Base-by-base conservation (phyloP, 1,140 invertebrate species). In the Papilio helenus region DNA sequence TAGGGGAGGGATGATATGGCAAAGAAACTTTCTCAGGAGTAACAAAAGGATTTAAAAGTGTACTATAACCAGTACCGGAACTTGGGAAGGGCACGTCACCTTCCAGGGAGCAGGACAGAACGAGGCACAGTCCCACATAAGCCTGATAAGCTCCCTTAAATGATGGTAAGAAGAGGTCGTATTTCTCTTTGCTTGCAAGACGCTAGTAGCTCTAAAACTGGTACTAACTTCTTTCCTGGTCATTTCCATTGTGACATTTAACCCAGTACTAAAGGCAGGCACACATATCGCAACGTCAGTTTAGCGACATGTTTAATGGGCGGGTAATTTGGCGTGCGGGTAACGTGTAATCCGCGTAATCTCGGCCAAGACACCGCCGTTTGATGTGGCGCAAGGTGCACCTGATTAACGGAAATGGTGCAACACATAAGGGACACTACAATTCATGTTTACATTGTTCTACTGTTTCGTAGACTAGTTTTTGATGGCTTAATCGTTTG, bases 281-380 rank as follows among this genome's bases (percentile, higher is more conserved):
- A 65, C 10, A 77, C 58, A 77, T 44, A 77, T 77, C 76, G 58
- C 58, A 77, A 77, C 58, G 34, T 20, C 55, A 65, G 29, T 61
- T 77, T 77, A 77, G 76, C 76, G 55, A 77, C 76, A 77, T 77
- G 58, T 77, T 65, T 83, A 84, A 84, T 82, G 83, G 14, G 73
- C 73, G 61, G 65, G 72, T 76, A 79, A 77, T 77, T 82, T 81
- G 34, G 42, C 12, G 73, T 72, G 81, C 76, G 79, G 46, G 68
- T 82, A 55, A 80, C 82, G 81, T 79, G 83, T 84, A 86, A 85
- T 80, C 72, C 51, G 58, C 79, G 68, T 81, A 84, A 86, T 86
- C 65, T 78, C 61, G 72, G 71, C 72, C 72, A 79, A 61, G 58
- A 65, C 55, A 18, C 55, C 34, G 76, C 20, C 29, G n/a, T 77